Percentiles rank a stretch among this genome's conserved stretches.
Evolutionary conservation across 2,888 invertebrate genomes (phyloP).

Genomic region (Aphrophora alni): DNA sequence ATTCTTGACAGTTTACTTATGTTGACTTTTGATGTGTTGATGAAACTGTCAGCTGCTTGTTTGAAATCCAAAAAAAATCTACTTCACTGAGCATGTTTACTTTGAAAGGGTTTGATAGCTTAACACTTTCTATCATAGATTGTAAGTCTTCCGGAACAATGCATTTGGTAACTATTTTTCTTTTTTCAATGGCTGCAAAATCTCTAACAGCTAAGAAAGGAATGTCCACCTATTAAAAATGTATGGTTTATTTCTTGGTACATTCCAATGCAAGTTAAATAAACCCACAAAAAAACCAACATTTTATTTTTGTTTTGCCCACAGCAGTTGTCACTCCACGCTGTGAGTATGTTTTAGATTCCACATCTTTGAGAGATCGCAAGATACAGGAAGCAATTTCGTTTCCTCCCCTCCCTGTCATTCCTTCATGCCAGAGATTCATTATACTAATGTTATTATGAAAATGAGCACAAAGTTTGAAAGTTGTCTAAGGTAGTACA

Average conservation of each 20-base stretch:
- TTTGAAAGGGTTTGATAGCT: neutral
- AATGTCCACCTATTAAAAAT: neutral
- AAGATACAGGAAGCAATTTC: conserved; percentile 10
- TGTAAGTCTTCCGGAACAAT: neutral
- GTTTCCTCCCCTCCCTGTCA: conserved; percentile 1
- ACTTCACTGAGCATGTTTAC: conserved; percentile 14
- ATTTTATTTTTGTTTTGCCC: conserved; percentile 16
- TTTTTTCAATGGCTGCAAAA: conserved; percentile 21
- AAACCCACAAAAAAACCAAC: too few relatives aligned
- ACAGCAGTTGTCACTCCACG: conserved; percentile 18
- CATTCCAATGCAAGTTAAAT: neutral
- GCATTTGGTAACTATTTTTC: neutral
- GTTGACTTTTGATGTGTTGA: conserved; percentile 29
- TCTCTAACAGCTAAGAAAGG: too few relatives aligned
- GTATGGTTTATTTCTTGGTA: neutral
- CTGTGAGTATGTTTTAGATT: neutral
- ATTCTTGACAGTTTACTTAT: neutral
- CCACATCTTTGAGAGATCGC: neutral
- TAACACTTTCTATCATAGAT: neutral
- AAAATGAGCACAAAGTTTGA: conserved; percentile 7
- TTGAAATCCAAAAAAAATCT: conserved; percentile 30
- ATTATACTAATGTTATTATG: neutral
- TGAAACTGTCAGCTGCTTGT: neutral
- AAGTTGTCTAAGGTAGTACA: conserved; percentile 10
- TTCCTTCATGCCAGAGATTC: conserved; percentile 16